Evolutionary conservation across 2,797 vertebrate species (phyloP).

Genomic region (Cyprinella venusta): DNA sequence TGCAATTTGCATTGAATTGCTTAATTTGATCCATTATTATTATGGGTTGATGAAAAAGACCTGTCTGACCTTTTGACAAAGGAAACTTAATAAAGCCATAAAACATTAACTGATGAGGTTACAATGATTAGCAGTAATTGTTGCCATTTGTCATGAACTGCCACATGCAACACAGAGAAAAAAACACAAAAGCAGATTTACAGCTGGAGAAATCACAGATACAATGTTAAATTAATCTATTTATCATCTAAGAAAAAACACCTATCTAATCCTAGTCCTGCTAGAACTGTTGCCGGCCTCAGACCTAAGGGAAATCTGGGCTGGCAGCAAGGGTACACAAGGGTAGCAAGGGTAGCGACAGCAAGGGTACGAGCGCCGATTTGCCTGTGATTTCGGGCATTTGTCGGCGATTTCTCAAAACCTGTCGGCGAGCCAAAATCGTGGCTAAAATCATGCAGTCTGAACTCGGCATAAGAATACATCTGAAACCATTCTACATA

Average conservation of each 20-base stretch:
- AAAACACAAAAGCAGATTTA: conserved; percentile 3
- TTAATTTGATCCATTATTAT: conserved; percentile 64
- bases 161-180: neutral
- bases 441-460: too few relatives aligned
- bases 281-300: neutral
- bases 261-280: neutral
- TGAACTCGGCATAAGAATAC: too few relatives aligned
- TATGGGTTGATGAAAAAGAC: conserved; percentile 68
- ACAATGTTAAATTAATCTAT: neutral
- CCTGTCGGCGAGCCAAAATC: too few relatives aligned
- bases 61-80: conserved; percentile 55
- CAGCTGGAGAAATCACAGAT: neutral
- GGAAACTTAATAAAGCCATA: conserved; percentile 56
- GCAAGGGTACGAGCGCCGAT: too few relatives aligned
- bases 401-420: too few relatives aligned
- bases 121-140: conserved; percentile 69
- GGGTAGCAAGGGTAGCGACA: too few relatives aligned
- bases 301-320: too few relatives aligned
- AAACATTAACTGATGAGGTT: conserved; percentile 67
- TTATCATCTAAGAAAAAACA: neutral
- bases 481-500: too few relatives aligned
- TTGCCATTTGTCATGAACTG: conserved; percentile 67
- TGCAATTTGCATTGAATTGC: conserved; percentile 55
- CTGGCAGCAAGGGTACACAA: too few relatives aligned
- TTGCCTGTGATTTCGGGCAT: too few relatives aligned